Conservation (phyloP, 2,797 vertebrate genomes). For the Hemibagrus guttatus region DNA sequence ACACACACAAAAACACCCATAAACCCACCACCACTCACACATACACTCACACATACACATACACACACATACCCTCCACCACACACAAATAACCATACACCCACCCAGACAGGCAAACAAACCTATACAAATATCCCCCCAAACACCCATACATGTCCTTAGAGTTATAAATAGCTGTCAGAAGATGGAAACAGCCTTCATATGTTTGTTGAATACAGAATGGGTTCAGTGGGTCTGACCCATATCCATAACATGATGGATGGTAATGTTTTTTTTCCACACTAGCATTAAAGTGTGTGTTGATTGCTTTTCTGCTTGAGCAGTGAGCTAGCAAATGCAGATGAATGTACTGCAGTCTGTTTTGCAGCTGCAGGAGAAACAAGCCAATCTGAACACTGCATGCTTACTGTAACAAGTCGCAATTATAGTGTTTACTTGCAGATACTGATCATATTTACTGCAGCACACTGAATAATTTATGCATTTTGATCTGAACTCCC, state of each 20-base stretch:
- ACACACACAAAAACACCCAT: neutral
- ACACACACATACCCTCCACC: neutral
- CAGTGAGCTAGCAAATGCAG: slow-evolving; percentile 13
- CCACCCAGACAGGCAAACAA: neutral
- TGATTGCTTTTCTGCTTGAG: slow-evolving; percentile 28
- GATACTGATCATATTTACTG: neutral
- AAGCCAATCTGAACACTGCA: neutral
- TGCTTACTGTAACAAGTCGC: slow-evolving; percentile 6
- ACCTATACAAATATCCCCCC: neutral
- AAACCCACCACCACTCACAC: neutral
- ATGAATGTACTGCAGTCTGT: slow-evolving; percentile 15
- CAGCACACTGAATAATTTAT: neutral
- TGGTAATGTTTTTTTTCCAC: slow-evolving; percentile 14
- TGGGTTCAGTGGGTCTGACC: neutral
- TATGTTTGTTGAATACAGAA: slow-evolving; percentile 16
- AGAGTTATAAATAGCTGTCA: neutral
- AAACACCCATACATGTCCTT: neutral
- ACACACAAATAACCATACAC: neutral
- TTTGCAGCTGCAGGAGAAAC: neutral
- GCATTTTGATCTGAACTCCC: neutral
- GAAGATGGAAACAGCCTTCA: neutral
- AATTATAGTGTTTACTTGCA: neutral
- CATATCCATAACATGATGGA: slow-evolving; percentile 8
- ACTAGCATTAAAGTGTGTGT: slow-evolving; percentile 40
- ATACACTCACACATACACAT: neutral